Base-by-base conservation (phyloP, 1,140 invertebrate genomes). In the Zaprionus gabonicus region DNA sequence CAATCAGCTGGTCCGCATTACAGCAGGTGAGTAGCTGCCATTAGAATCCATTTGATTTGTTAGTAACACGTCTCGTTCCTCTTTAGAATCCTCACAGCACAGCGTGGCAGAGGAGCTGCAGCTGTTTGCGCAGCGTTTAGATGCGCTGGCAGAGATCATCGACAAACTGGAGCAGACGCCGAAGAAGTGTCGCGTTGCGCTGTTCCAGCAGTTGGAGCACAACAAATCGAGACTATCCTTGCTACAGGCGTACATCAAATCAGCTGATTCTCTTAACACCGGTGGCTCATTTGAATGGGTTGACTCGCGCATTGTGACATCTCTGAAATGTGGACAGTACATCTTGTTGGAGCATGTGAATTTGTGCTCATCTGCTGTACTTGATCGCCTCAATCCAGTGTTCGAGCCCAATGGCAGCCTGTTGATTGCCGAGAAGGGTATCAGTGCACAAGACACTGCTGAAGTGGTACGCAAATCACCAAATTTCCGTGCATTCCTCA, bases 251-350 rank as follows among this genome's bases (percentile, higher is more conserved):
- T 87, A 92, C 62, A 76, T 92, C 0, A 82, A 74, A 34, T 72
- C 77, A 57, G 94, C 95, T 7, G 94, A 94, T 34, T 95, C 95
- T 44, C 93, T 97, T 9, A 96, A 96, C 82, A 95, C 95, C 1
- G 96, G 97, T 46, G 97, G 98, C 56, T 96, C 96, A 93, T 99
- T 99, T 93, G 98, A 99, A 93, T 99, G 99, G 99, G 95, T 99
- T 12, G 98, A 99, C 93, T 99, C 98, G 62, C 92, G 97, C 38
- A 95, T 99, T 59, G 96, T 99, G 0, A 97, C 97, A 84, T 81
- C 85, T 15, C 56, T 93, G 1, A 93, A 93, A 31, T 81, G 73
- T 51, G 92, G 92, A 0, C 88, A 93, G 60, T 92, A 84, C 9
- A 91, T 93, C 25, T 69, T 85, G 63, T 59, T 99, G 46, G 99